These are phyloP conservation scores for Pseudomyrmex flavicornis DNA, from an alignment of 1,140 invertebrate species.

Conservation along the genomic window DNA sequence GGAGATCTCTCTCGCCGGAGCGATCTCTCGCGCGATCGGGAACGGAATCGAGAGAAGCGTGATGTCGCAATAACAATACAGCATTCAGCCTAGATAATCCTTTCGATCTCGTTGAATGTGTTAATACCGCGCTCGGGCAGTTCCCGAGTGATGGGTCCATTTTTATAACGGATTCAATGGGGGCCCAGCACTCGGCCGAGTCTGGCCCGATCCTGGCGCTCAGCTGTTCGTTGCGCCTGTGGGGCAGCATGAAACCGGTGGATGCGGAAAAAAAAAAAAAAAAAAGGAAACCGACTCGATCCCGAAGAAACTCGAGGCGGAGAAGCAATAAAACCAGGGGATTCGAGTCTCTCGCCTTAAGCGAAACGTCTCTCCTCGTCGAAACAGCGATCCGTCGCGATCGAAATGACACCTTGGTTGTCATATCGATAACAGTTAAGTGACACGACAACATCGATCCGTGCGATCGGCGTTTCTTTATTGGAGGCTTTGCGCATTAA, in stretches of 20 bases:
- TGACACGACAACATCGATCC: constrained; percentile 12
- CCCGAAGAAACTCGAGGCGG: constrained; percentile 72
- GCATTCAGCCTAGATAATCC: not conserved
- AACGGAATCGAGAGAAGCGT: not conserved
- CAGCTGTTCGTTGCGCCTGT: constrained; percentile 68
- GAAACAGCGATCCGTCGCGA: constrained; percentile 69
- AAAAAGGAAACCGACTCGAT: constrained; percentile 72
- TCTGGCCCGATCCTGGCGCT: constrained; percentile 73
- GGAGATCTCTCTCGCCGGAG: not conserved
- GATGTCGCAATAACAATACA: not conserved
- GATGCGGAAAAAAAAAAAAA: constrained; percentile 55
- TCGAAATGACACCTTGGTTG: constrained; percentile 32
- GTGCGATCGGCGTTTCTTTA: not conserved
- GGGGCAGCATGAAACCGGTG: constrained; percentile 72
- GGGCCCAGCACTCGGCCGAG: constrained; percentile 74
- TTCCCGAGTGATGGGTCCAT: constrained; percentile 13
- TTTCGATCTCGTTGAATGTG: not conserved
- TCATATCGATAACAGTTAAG: constrained; percentile 33
- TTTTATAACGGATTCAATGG: constrained; percentile 50
- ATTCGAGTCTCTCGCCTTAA: constrained; percentile 79
- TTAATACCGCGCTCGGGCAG: constrained; percentile 16
- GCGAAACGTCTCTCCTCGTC: constrained; percentile 62
- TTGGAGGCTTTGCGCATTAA: no score
- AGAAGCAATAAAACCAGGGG: constrained; percentile 69
- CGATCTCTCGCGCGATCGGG: no score